Conservation (phyloP, 2,888 invertebrate species). For the Lottia scabra region DNA sequence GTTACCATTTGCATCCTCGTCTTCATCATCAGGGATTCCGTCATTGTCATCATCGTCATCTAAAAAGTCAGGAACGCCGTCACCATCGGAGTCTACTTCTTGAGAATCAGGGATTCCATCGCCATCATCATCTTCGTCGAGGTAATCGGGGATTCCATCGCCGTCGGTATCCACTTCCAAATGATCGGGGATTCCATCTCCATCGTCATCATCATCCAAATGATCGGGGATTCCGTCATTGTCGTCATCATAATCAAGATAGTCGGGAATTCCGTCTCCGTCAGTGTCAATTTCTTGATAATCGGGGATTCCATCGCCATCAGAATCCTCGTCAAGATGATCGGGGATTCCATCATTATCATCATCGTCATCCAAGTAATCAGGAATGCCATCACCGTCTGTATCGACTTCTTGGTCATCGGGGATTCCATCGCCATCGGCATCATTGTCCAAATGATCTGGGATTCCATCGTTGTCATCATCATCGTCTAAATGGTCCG, state of each 20-base stretch:
- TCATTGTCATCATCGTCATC: conserved; percentile 45
- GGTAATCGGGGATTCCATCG: conserved; percentile 58
- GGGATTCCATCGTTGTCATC: conserved; percentile 62
- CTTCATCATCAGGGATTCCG: conserved; percentile 54
- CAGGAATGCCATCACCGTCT: conserved; percentile 53
- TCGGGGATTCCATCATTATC: conserved; percentile 53
- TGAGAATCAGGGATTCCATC: conserved; percentile 44
- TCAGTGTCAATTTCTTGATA: conserved; percentile 51
- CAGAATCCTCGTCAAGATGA: conserved; percentile 44
- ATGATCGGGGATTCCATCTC: conserved; percentile 64
- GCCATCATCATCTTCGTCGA: conserved; percentile 55
- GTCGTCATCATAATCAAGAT: conserved; percentile 46
- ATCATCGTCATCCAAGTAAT: conserved; percentile 47
- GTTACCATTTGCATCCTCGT: conserved; percentile 58
- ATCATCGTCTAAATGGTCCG: conserved; percentile 47
- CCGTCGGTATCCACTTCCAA: conserved; percentile 50
- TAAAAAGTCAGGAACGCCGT: conserved; percentile 52
- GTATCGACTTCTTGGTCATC: conserved; percentile 46
- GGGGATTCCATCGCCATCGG: conserved; percentile 57
- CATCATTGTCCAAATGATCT: conserved; percentile 54
- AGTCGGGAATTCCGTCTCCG: conserved; percentile 57
- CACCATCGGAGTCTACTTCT: conserved; percentile 48
- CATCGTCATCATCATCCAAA: conserved; percentile 49
- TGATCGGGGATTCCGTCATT: conserved; percentile 52
- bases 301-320: conserved; percentile 63